These are phyloP conservation scores for Euphydryas editha DNA, from an alignment of 2,888 invertebrate species.

Conservation along the genomic window DNA sequence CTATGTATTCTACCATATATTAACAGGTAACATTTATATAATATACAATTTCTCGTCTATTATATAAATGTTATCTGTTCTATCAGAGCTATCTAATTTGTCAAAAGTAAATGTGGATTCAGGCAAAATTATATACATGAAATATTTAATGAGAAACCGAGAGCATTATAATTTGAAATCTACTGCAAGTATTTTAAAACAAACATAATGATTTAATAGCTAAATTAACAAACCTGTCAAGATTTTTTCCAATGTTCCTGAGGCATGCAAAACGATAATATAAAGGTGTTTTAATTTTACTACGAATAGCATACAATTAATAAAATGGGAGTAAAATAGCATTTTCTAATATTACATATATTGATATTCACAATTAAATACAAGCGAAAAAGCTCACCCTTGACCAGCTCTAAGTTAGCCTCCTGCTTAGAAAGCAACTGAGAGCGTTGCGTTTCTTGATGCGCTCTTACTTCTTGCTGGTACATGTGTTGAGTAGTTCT, in stretches of 20 bases:
- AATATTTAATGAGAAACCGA: background rate
- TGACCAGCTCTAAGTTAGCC: slow-evolving; percentile 95
- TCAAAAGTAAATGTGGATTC: slow-evolving; percentile 35
- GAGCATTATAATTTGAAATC: background rate
- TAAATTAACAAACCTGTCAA: slow-evolving; percentile 86
- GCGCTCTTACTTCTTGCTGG: slow-evolving; percentile 93
- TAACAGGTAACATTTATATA: too few relatives aligned
- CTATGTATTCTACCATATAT: too few relatives aligned
- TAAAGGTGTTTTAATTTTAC: slow-evolving; percentile 38
- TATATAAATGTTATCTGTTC: background rate
- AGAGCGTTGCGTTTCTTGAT: slow-evolving; percentile 94
- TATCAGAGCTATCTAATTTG: slow-evolving; percentile 1
- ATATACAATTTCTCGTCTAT: too few relatives aligned
- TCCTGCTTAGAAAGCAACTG: slow-evolving; percentile 94
- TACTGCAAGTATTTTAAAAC: too few relatives aligned
- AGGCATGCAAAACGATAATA: slow-evolving; percentile 82
- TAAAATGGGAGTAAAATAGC: slow-evolving; percentile 32
- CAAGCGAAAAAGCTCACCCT: slow-evolving; percentile 84
- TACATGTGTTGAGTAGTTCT: slow-evolving; percentile 92
- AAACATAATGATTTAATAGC: slow-evolving; percentile 54
- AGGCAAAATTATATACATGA: slow-evolving; percentile 44
- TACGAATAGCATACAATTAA: slow-evolving; percentile 37
- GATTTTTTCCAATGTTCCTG: slow-evolving; percentile 87
- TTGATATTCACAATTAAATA: slow-evolving; percentile 35
- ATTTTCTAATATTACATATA: slow-evolving; percentile 22